Evolutionary conservation across 2,888 invertebrate species (phyloP).

Genomic region (Nomada ruficornis): DNA sequence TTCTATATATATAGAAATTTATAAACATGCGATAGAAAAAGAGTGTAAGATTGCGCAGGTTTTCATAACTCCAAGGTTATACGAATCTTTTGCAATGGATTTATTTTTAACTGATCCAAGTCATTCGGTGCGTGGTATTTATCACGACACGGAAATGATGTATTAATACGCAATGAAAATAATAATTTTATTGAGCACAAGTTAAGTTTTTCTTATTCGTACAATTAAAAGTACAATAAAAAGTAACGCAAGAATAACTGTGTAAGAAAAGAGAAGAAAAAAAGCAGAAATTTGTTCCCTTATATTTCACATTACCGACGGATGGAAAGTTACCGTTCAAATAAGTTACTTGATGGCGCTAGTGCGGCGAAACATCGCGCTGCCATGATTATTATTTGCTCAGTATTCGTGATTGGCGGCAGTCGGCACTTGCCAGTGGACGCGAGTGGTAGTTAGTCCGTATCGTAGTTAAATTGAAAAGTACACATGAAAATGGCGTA

Average conservation of each 20-base stretch:
- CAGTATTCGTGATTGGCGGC: constrained; percentile 62
- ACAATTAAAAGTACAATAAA: neutral
- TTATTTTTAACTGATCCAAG: constrained; percentile 50
- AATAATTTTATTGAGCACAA: neutral
- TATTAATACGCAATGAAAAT: neutral
- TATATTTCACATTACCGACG: constrained; percentile 3
- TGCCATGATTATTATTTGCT: constrained; percentile 41
- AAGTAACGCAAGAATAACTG: neutral
- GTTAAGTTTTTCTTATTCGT: neutral
- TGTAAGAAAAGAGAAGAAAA: neutral
- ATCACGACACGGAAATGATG: neutral
- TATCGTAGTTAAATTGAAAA: constrained; percentile 53
- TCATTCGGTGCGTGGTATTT: constrained; percentile 2
- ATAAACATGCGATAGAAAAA: constrained; percentile 11
- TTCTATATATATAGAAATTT: constrained; percentile 16
- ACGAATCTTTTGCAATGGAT: constrained; percentile 34
- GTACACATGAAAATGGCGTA: constrained; percentile 78
- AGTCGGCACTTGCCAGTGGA: constrained; percentile 76
- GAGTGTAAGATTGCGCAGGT: constrained; percentile 27
- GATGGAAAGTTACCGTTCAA: neutral
- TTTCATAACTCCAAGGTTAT: constrained; percentile 31
- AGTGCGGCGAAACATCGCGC: constrained; percentile 1
- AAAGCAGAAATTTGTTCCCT: neutral
- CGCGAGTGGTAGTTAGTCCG: constrained; percentile 64
- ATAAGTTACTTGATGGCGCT: constrained; percentile 19